These are phyloP conservation scores for Axea sp. DNA, from an alignment of 2,888 invertebrate genomes.

Conservation along the genomic window DNA sequence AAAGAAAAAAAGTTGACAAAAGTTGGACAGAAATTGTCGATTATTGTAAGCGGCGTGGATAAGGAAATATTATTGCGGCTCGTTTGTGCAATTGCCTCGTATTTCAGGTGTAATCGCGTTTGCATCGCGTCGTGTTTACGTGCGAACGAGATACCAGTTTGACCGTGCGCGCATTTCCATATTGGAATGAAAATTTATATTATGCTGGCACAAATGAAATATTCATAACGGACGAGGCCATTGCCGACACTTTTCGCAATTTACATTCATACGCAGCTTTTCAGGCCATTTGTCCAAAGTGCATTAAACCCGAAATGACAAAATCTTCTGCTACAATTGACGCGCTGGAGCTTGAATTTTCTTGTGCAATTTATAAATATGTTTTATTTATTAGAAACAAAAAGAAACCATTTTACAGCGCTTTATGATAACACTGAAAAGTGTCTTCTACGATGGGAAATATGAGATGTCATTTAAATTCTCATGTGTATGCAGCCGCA, in stretches of 20 bases:
- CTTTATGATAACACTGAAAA: no score
- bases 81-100: slow-evolving; percentile 59
- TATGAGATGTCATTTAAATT: no score
- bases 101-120: slow-evolving; percentile 59
- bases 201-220: slow-evolving; percentile 56
- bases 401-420: no score
- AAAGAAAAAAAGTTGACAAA: no score
- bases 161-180: slow-evolving; percentile 56
- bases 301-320: slow-evolving; percentile 38
- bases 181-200: slow-evolving; percentile 62
- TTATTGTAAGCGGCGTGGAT: slow-evolving; percentile 39
- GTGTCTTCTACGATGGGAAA: no score
- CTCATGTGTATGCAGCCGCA: no score
- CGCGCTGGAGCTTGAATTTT: neutral
- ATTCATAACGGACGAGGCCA: slow-evolving; percentile 61
- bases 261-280: slow-evolving; percentile 41
- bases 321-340: neutral
- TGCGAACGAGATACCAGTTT: slow-evolving; percentile 58
- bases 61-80: slow-evolving; percentile 57
- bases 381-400: no score
- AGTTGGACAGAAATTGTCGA: no score
- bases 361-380: no score
- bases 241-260: slow-evolving; percentile 59
- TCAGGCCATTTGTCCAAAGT: slow-evolving; percentile 40
- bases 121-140: slow-evolving; percentile 50